Evolutionary conservation across 2,797 vertebrate genomes (phyloP), one percentile per base, ranked within the genome.

Genomic region (Macropodus opercularis): DNA sequence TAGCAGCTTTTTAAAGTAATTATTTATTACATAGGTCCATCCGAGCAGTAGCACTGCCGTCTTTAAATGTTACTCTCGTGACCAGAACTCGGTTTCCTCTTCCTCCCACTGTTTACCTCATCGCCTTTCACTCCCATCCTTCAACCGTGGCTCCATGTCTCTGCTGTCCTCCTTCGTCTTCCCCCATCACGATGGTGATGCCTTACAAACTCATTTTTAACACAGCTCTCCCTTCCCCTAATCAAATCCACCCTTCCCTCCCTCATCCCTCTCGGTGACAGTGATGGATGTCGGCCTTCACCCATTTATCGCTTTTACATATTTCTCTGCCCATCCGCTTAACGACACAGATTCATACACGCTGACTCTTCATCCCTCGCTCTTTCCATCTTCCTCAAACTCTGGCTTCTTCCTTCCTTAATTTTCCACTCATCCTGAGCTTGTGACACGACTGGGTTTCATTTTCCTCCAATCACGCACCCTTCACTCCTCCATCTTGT

Each of bases 221-320:
- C 59, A 23, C 61, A 35, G 60, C 73, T 68, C 72, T 64, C 54
- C 44, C 36, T 55, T 67, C 29, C 77, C 58, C 66, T 75, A 70
- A 87, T 87, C 88, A 80, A 87, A 86, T 80, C 60, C 59, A 9
- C 22, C 63, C 81, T 38, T 63, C 66, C 59, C 63, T 74, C 55
- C 27, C 69, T 69, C 74, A 73, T 79, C 60, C 64, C 66, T 61
- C 77, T 70, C 75, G 29, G 58, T 18, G 85, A 87, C 86, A 82
- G 59, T 87, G 87, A 91, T 43, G 67, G 83, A 91, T 88, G 78
- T 43, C 4, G 53, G 80, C 83, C 83, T 86, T 89, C 84, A 85
- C 74, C 70, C 26, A 23, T 86, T 91, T 88, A 88, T 83, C 81
- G 72, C 82, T 80, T 87, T 81, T 87, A 87, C 85, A 87, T 85